Base-by-base conservation (phyloP, 2,797 vertebrate genomes). In the Cynopterus sphinx region DNA sequence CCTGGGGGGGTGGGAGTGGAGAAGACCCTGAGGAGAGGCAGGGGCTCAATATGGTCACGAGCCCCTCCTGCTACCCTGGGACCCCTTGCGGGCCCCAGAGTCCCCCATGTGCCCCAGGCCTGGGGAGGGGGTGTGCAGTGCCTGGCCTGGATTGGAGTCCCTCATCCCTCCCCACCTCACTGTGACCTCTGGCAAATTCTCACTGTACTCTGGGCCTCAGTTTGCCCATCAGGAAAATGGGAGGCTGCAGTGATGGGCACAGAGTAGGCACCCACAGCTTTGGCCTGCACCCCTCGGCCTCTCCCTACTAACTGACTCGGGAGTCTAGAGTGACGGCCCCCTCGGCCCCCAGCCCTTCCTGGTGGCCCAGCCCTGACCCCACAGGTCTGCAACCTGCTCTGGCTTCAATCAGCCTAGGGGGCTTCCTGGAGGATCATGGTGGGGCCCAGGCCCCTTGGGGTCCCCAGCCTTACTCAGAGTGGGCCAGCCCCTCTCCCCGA, bases 171-270 rank as follows among this genome's bases (percentile, higher is more conserved):
- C 22, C 24, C 0, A 28, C 43, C 55, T 49, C 83, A 53, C 68
- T 24, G 19, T 26, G 65, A 59, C 59, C 63, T 49, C 4, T 0
- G 16, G 9, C 75, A 71, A 17, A 53, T 61, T 83, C 61, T 53
- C 61, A 63, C 65, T 22, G 4, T 11, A 16, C 43, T 73, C 77
- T 12, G 17, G 43, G 33, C 39, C 87, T 94, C 68, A 5, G 46
- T 95, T 84, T 87, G 17, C 79, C 73, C 59, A n/a, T 59, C 65
- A 39, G 78, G 68, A 90, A 75, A 87, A n/a, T 8, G 24, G 46
- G 41, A 77, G 22, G 43, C 13, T 11, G 4, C 17, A 36, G 41
- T 0, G 2, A 13, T 22, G 9, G 75, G 43, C 17, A 33, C 8
- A 28, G 0, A 63, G 57, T 31, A 21, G 51, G 46, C 0, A 1